Conservation (phyloP, 2,113 vertebrate species). For the Bagarius yarrelli region DNA sequence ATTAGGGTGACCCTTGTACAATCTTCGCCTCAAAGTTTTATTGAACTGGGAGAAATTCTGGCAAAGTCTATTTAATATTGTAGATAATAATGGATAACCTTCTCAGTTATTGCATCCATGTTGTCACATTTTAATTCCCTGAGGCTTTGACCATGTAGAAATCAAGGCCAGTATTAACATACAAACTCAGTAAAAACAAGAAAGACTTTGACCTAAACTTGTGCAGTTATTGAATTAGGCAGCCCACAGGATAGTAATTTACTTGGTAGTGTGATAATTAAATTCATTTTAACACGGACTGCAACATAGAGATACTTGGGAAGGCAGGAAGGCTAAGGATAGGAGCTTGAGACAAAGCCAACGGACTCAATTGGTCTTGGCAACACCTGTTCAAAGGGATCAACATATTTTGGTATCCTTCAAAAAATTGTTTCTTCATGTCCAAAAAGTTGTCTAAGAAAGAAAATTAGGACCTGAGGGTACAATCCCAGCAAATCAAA, state of each 20-base stretch:
- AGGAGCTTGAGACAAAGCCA: not conserved
- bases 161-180: not conserved
- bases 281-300: constrained; percentile 12
- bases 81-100: not conserved
- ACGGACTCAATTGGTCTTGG: not conserved
- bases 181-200: not conserved
- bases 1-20: not conserved
- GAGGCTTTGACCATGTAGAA: not conserved
- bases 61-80: not conserved
- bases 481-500: not conserved
- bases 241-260: not conserved
- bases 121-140: not conserved
- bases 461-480: not conserved
- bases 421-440: not conserved
- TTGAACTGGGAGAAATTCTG: not conserved
- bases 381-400: not conserved
- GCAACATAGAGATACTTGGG: not conserved
- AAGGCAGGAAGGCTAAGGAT: not conserved
- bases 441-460: not conserved
- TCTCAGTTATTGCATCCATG: not conserved
- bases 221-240: constrained; percentile 3
- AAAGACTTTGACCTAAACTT: not conserved
- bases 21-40: not conserved
- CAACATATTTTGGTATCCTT: not conserved
- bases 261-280: not conserved